Conservation (phyloP, 2,797 vertebrate species). For the Epinephelus coioides region DNA sequence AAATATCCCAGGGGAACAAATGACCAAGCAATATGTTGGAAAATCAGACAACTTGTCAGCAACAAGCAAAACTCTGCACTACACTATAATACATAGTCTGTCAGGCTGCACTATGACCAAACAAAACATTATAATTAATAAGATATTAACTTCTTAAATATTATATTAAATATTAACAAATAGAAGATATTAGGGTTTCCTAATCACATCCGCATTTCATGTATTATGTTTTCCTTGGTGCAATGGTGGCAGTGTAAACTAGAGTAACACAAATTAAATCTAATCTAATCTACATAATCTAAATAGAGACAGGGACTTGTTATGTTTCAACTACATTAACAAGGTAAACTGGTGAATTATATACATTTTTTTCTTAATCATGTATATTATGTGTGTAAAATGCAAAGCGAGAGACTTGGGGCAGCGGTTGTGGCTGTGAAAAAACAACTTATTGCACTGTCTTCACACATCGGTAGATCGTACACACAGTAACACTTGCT, state of each 20-base stretch:
- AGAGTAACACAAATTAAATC: background rate
- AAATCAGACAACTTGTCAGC: background rate
- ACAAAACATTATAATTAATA: too few species aligned
- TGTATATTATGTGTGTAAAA: background rate
- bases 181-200: too few species aligned
- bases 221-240: too few species aligned
- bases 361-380: background rate
- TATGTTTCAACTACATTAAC: background rate
- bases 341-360: background rate
- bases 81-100: background rate
- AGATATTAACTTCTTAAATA: too few species aligned
- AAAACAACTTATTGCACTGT: background rate
- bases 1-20: background rate
- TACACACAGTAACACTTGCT: background rate
- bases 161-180: background rate
- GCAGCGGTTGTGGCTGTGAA: background rate
- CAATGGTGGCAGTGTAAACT: background rate
- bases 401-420: background rate
- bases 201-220: too few species aligned
- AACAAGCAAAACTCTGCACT: background rate
- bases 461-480: background rate
- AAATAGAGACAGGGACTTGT: background rate
- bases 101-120: background rate
- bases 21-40: background rate
- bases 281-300: background rate